These are phyloP conservation scores for Priocnemis perturbator DNA, from an alignment of 2,888 invertebrate species.

Conservation along the genomic window DNA sequence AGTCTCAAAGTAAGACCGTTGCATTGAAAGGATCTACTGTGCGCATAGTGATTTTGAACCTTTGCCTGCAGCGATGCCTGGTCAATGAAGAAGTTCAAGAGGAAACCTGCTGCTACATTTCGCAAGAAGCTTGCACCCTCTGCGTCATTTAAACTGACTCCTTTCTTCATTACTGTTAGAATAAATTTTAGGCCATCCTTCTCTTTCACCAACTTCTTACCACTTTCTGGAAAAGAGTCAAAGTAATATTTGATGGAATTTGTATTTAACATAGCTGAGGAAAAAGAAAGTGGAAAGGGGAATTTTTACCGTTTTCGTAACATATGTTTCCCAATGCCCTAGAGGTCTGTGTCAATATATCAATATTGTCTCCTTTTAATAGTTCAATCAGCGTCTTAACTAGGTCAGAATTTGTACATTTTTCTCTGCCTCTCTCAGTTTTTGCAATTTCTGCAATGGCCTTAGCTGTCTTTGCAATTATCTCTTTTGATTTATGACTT, in stretches of 20 bases:
- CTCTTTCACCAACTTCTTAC: constrained; percentile 65
- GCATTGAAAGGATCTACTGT: not conserved
- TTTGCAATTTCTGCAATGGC: constrained; percentile 90
- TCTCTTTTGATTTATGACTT: constrained; percentile 55
- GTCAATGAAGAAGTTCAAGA: constrained; percentile 88
- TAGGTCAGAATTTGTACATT: constrained; percentile 81
- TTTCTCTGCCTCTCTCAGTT: constrained; percentile 84
- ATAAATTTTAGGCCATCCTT: constrained; percentile 76
- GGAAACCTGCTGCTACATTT: constrained; percentile 83
- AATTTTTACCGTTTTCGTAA: constrained; percentile 87
- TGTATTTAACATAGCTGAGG: constrained; percentile 14
- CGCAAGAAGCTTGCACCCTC: constrained; percentile 76
- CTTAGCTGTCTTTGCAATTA: constrained; percentile 78
- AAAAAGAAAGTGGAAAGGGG: no score
- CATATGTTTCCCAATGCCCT: constrained; percentile 92
- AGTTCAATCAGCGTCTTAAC: constrained; percentile 79
- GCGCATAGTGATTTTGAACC: constrained; percentile 51
- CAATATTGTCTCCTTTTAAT: constrained; percentile 75
- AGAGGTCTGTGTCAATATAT: constrained; percentile 84
- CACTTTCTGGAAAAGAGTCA: constrained; percentile 60
- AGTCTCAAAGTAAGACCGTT: constrained; percentile 68
- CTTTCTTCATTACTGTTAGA: constrained; percentile 61
- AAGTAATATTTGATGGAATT: constrained; percentile 1
- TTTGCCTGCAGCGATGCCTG: constrained; percentile 82
- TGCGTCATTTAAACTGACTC: constrained; percentile 49